Evolutionary conservation across 1,140 invertebrate species (phyloP), one percentile per base, ranked within the genome.

Genomic region (Pseudobourletiella spinata): DNA sequence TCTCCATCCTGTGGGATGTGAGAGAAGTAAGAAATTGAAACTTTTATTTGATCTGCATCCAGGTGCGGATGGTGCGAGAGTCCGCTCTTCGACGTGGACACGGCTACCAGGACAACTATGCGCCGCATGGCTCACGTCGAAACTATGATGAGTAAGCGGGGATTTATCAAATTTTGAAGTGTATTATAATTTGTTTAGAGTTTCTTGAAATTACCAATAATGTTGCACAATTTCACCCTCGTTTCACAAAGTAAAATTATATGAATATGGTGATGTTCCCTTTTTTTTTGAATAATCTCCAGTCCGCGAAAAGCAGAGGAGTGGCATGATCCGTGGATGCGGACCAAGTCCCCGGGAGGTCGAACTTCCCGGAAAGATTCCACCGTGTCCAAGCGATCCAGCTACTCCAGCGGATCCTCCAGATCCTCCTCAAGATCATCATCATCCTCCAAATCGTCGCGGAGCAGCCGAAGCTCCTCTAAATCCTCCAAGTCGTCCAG

Each of bases 321-420:
- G 72, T 95, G 91, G 91, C 86, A 86, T 24, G 91, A 95, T 78
- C 91, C 91, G 1, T 95, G 91, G 91, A 90, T 90, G 87, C 76
- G 86, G 8, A 81, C 82, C 11, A 86, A 86, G 68, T 86, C 84
- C 6, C 83, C 83, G 1, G 79, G 77, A 39, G 71, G 76, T 1
- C 72, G 78, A 18, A 76, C 30, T 18, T 55, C 78, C 0, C 73
- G 78, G 32, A 67, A 63, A 46, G 65, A 66, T 58, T 66, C 65
- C 16, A 42, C 55, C 0, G 76, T 78, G 63, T 73, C 78, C 4
- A 74, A 80, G 43, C 76, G 80, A 61, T 78, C 81, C 44, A 83
- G 82, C 20, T 86, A 87, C 57, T 85, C 52, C 85, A 58, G 46
- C 43, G 62, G 59, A 15, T 59, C 61, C 1, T 60, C 64, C 2